Evolutionary conservation across 2,113 vertebrate genomes (phyloP).

Genomic region (Podarcis muralis): DNA sequence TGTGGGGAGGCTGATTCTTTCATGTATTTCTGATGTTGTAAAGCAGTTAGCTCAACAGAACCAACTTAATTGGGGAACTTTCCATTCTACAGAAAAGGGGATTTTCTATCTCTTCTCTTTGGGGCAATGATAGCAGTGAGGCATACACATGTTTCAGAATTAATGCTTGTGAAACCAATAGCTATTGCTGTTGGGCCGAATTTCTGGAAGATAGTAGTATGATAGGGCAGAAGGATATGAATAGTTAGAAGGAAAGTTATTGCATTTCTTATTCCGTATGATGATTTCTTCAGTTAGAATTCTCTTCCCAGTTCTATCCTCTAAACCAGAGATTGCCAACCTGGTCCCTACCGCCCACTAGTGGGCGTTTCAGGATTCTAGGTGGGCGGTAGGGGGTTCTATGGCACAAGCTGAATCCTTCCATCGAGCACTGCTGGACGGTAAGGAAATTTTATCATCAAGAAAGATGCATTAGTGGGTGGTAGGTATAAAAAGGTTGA

Average conservation of each 20-base stretch:
- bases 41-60: background rate
- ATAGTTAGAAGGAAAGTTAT: too few species aligned
- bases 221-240: background rate
- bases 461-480: too few species aligned
- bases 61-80: background rate
- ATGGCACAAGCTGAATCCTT: too few species aligned
- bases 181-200: background rate
- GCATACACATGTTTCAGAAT: background rate
- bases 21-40: background rate
- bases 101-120: background rate
- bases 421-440: too few species aligned
- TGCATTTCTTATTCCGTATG: background rate
- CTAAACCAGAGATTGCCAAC: too few species aligned
- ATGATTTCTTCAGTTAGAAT: background rate
- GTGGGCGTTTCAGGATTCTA: too few species aligned
- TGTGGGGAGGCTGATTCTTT: background rate
- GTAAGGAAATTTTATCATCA: too few species aligned
- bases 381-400: too few species aligned
- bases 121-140: background rate
- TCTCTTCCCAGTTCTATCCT: background rate
- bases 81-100: background rate
- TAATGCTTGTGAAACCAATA: background rate
- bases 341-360: too few species aligned
- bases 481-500: too few species aligned
- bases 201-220: background rate